phyloP scores from a whole-genome alignment of 2,797 vertebrate species.

The Iguana delicatissima region DNA sequence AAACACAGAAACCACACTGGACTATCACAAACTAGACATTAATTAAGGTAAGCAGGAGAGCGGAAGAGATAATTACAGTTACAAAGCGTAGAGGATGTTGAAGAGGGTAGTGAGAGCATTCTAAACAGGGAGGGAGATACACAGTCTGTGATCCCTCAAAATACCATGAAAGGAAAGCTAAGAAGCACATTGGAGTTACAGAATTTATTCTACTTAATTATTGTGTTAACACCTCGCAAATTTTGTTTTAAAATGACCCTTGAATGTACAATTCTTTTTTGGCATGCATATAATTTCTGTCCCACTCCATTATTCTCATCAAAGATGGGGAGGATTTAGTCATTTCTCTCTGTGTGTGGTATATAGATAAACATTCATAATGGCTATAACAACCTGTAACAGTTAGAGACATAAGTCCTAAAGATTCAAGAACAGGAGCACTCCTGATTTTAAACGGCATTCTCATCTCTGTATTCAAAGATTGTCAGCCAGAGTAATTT shows the following conservation, averaged over 20 bases:
- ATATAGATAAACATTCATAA: background rate
- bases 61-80: constrained; percentile 64
- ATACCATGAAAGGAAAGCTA: constrained; percentile 19
- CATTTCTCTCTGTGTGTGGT: background rate
- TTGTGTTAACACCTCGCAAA: background rate
- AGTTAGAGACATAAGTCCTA: constrained; percentile 13
- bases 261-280: background rate
- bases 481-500: background rate
- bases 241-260: constrained; percentile 32
- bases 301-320: constrained; percentile 10
- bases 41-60: constrained; percentile 71
- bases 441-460: constrained; percentile 15
- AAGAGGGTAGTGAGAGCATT: constrained; percentile 49
- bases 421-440: constrained; percentile 25
- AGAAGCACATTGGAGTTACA: constrained; percentile 30
- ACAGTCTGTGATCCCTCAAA: constrained; percentile 35
- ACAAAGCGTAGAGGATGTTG: constrained; percentile 54
- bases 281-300: background rate
- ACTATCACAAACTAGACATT: constrained; percentile 69
- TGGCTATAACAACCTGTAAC: background rate
- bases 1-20: constrained; percentile 67
- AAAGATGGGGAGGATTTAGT: background rate
- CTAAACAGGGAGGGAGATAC: constrained; percentile 38
- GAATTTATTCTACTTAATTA: background rate
- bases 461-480: background rate